Base-by-base conservation (phyloP, 2,113 vertebrate genomes). In the Phalacrocorax carbo region DNA sequence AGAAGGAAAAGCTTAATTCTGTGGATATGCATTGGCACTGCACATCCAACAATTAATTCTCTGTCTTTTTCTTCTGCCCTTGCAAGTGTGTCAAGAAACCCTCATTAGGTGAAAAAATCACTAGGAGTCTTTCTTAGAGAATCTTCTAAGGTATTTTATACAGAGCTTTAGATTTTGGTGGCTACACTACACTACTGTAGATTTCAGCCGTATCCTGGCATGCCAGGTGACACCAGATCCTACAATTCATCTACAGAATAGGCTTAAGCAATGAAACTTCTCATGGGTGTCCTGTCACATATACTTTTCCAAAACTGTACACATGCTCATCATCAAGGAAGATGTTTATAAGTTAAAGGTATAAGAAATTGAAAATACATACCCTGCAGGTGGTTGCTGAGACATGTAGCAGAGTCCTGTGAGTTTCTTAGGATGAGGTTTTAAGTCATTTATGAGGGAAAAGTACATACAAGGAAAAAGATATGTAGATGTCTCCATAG, bases 251-350 rank as follows among this genome's bases (percentile, higher is more conserved):
- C 3, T 52, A 32, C 9, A 61, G 13, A 75, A 21, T 34, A 48
- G 2, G 13, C 11, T 17, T 62, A 48, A 49, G 25, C 18, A 75
- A 20, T 42, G 3, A 52, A 87, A 79, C 49, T 38, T 38, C 11
- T 52, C 13, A 32, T 30, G 21, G 19, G 23, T 81, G 9, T 34
- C 3, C 2, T 25, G 9, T n/a, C 71, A 40, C 9, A n/a, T 8
- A 16, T 9, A 36, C 7, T 52, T 86, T 52, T 70, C 27, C n/a
- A 85, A 42, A 75, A 55, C 9, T 42, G 1, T 57, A 25, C 7
- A 5, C 3, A 10, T n/a, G 8, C 1, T 61, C 1, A 48, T n/a
- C 9, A 62, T 40, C 12, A 49, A 2, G 0, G 21, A 57, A 62
- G 13, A 84, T 9, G 3, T 38, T 66, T 75, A 23, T 6, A 40